phyloP scores from a whole-genome alignment of 2,888 invertebrate species.

The Ennomos quercinarius region DNA sequence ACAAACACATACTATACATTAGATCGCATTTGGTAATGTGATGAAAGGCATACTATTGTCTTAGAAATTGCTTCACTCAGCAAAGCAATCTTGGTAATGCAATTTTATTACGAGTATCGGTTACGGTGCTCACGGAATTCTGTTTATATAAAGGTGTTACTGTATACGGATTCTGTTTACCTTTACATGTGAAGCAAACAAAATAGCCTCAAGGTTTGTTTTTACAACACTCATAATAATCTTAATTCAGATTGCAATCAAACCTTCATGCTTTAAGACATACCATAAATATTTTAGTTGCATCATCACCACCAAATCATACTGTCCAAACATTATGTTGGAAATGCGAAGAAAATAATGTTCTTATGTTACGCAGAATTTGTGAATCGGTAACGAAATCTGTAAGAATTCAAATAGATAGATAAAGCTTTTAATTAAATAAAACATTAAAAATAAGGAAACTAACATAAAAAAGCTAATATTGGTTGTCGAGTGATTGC shows the following conservation, averaged over 20 bases:
- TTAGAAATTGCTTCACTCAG: slow-evolving; percentile 57
- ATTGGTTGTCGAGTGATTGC: slow-evolving; percentile 28
- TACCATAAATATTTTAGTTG: slow-evolving; percentile 27
- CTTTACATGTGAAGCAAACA: slow-evolving; percentile 26
- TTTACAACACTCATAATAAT: slow-evolving; percentile 29
- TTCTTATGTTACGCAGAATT: too few species aligned
- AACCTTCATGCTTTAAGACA: slow-evolving; percentile 26
- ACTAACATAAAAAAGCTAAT: slow-evolving; percentile 20
- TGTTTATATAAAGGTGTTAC: slow-evolving; percentile 46
- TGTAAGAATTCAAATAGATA: too few species aligned
- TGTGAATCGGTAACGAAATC: too few species aligned
- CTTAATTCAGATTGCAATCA: slow-evolving; percentile 30
- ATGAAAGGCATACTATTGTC: slow-evolving; percentile 65
- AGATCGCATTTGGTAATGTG: slow-evolving; percentile 65
- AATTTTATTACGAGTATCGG: slow-evolving; percentile 56
- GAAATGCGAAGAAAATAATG: slow-evolving; percentile 9
- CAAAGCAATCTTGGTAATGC: slow-evolving; percentile 58
- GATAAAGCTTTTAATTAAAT: too few species aligned
- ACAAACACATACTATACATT: slow-evolving; percentile 54
- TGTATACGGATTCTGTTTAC: slow-evolving; percentile 25
- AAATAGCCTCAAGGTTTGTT: slow-evolving; percentile 27
- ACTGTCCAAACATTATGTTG: slow-evolving; percentile 9
- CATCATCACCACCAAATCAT: slow-evolving; percentile 11
- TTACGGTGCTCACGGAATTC: slow-evolving; percentile 53
- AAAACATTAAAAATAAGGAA: too few species aligned